Evolutionary conservation across 1,140 invertebrate genomes (phyloP).

Genomic region (Oscheius sp.): DNA sequence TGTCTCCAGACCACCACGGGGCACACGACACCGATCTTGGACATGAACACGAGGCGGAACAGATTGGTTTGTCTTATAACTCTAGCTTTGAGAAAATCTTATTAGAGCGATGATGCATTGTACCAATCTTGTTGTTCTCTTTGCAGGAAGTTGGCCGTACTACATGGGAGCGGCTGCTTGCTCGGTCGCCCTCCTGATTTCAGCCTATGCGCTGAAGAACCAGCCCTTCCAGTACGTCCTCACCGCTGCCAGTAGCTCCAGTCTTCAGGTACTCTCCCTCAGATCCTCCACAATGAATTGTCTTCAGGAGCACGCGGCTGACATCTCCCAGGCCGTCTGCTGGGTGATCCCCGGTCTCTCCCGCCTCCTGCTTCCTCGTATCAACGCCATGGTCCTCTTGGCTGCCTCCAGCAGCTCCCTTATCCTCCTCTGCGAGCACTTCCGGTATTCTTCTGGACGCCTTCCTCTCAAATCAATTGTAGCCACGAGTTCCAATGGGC

Average conservation of each 20-base stretch:
- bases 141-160: conserved; percentile 41
- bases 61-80: conserved; percentile 10
- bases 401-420: conserved; percentile 33
- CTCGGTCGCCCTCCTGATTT: conserved; percentile 46
- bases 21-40: conserved; percentile 25
- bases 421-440: conserved; percentile 25
- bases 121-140: not conserved
- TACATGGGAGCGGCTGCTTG: conserved; percentile 40
- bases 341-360: conserved; percentile 57
- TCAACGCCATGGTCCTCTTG: conserved; percentile 54
- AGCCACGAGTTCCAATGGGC: conserved; percentile 46
- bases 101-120: not conserved
- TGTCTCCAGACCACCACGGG: conserved; percentile 59
- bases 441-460: conserved; percentile 1
- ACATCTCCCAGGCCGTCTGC: conserved; percentile 55
- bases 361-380: conserved; percentile 52
- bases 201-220: conserved; percentile 52
- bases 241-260: conserved; percentile 45
- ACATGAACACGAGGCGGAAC: conserved; percentile 24
- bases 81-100: not conserved
- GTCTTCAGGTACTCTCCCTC: conserved; percentile 11
- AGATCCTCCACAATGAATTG: not conserved
- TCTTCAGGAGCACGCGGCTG: conserved; percentile 58
- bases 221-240: conserved; percentile 59
- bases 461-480: not conserved